A percentile compares a stretch with the other conserved stretches of the same genome.
Evolutionary conservation across 2,113 vertebrate species (phyloP).

Genomic region (Sorex fumeus): DNA sequence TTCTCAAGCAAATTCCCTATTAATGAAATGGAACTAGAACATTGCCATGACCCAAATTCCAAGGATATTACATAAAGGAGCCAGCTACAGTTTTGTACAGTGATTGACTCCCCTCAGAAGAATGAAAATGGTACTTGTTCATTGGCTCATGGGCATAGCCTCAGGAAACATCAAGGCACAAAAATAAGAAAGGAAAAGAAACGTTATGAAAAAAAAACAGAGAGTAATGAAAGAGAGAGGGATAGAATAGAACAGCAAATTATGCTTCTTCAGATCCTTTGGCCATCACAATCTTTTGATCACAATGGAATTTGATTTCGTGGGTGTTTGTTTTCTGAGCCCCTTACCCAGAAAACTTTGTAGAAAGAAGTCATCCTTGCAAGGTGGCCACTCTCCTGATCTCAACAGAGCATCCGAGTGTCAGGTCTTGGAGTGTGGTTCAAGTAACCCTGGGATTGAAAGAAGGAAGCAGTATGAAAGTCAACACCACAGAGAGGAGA

Average conservation of each 20-base stretch:
- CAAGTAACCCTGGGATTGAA: background rate
- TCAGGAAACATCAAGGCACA: background rate
- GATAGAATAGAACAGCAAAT: background rate
- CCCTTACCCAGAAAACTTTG: background rate
- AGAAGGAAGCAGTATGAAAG: background rate
- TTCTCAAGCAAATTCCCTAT: conserved; percentile 41
- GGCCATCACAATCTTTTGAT: background rate
- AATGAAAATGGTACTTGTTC: conserved; percentile 37
- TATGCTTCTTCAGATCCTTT: background rate
- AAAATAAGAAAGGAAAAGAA: background rate
- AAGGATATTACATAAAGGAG: conserved; percentile 1
- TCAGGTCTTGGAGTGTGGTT: background rate
- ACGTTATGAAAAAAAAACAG: too few species aligned
- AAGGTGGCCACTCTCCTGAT: background rate
- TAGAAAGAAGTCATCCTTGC: background rate
- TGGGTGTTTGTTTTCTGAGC: background rate
- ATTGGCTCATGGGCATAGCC: conserved; percentile 3
- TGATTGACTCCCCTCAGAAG: conserved; percentile 41
- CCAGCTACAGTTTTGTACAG: background rate
- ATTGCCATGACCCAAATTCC: conserved; percentile 62
- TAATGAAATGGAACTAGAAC: conserved; percentile 30
- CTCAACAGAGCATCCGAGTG: background rate
- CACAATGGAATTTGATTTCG: background rate
- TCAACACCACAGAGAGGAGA: background rate
- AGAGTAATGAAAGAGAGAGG: too few species aligned